A percentile compares a stretch with the other conserved stretches of the same genome.
These are phyloP conservation scores for Vidua chalybeata DNA, from an alignment of 2,113 vertebrate species.

Conservation along the genomic window DNA sequence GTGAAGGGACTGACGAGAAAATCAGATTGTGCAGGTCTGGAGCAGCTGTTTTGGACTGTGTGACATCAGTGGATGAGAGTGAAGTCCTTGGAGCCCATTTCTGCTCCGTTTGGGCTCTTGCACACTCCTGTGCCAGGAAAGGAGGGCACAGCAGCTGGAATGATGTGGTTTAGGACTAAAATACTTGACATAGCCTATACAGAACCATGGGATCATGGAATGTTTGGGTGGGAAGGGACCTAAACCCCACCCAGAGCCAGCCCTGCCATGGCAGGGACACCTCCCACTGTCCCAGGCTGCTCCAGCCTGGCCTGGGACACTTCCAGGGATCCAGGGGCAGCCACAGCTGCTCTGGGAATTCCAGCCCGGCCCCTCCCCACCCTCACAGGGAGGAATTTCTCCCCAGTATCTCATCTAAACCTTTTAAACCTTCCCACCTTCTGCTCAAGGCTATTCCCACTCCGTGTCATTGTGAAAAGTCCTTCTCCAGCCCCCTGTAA, in stretches of 20 bases:
- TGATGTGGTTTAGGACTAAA: rapidly evolving
- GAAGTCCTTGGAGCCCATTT: no score
- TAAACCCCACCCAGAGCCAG: neutral
- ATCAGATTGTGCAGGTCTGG: neutral
- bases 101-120: neutral
- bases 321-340: neutral
- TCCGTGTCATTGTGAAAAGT: no score
- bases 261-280: neutral
- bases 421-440: no score
- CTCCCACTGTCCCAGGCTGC: rapidly evolving
- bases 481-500: no score
- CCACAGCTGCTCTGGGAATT: neutral
- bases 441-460: no score
- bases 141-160: neutral
- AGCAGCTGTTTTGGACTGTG: neutral
- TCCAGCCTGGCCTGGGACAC: neutral
- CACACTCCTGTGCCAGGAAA: neutral
- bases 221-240: neutral
- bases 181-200: rapidly evolving
- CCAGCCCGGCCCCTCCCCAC: neutral
- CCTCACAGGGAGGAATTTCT: neutral
- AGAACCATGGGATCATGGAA: neutral
- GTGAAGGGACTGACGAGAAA: neutral
- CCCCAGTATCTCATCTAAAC: no score
- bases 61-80: no score